Conservation (phyloP, 1,140 invertebrate species). For the Drosophila sproati region DNA sequence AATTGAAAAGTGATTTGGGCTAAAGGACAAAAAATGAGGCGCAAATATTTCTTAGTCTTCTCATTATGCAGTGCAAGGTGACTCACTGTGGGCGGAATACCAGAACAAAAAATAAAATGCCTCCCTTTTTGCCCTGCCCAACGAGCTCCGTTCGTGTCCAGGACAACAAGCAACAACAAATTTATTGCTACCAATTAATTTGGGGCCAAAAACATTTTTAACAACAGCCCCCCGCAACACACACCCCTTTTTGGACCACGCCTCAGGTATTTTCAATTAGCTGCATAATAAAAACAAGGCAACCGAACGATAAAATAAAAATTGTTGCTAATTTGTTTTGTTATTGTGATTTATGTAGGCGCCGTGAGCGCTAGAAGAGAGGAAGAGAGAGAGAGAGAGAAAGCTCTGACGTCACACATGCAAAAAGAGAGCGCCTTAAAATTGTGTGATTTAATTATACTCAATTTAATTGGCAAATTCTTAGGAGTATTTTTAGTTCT, state of each 20-base stretch:
- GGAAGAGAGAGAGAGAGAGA: neutral
- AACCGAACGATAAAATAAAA: constrained; percentile 60
- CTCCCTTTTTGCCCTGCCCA: neutral
- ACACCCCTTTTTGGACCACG: neutral
- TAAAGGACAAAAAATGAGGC: constrained; percentile 46
- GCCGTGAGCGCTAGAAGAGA: constrained; percentile 26
- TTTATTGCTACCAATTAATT: constrained; percentile 79
- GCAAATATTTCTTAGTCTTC: constrained; percentile 29
- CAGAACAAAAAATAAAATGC: too few relatives aligned
- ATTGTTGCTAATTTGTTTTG: constrained; percentile 75
- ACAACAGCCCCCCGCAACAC: constrained; percentile 19
- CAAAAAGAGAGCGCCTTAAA: neutral
- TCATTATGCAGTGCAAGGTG: constrained; percentile 51
- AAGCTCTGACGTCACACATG: neutral
- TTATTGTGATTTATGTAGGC: constrained; percentile 76
- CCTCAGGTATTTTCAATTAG: constrained; percentile 75
- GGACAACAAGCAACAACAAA: constrained; percentile 49
- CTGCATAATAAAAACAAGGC: constrained; percentile 67
- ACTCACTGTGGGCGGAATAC: constrained; percentile 44
- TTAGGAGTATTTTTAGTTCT: constrained; percentile 16
- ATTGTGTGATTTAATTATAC: constrained; percentile 31
- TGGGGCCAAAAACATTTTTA: constrained; percentile 59
- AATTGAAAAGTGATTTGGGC: constrained; percentile 76
- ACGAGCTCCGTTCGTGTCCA: constrained; percentile 28
- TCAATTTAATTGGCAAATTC: constrained; percentile 32